phyloP scores from a whole-genome alignment of 2,113 vertebrate genomes.

The Meles meles region DNA sequence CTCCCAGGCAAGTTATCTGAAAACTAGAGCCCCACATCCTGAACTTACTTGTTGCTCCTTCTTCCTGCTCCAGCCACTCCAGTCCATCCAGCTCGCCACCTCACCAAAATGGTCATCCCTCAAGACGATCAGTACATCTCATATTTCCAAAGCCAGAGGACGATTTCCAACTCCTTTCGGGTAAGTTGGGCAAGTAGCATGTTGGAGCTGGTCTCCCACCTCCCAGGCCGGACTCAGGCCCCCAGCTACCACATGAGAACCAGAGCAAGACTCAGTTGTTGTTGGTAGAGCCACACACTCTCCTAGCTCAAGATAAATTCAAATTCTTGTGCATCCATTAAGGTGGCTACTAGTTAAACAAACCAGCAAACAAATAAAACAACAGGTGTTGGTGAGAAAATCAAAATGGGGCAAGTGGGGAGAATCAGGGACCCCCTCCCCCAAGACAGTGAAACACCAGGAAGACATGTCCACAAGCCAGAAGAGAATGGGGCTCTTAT shows the following conservation, averaged over 20 bases:
- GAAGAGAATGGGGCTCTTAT: not conserved
- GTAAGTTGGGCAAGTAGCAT: not conserved
- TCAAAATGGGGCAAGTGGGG: not conserved
- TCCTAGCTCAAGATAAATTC: not conserved
- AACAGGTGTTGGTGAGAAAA: not conserved
- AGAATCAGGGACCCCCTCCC: not conserved
- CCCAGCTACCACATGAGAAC: not conserved
- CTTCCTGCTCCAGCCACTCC: not conserved
- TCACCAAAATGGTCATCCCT: not conserved
- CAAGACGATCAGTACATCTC: not conserved
- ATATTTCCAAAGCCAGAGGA: not conserved
- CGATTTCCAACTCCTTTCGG: fast-evolving
- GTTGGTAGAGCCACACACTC: not conserved
- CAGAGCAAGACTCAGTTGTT: not conserved
- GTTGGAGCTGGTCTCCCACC: not conserved
- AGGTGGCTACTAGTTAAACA: not conserved
- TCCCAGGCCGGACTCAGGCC: too few relatives aligned
- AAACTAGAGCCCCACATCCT: not conserved
- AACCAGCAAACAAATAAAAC: not conserved
- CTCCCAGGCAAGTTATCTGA: not conserved
- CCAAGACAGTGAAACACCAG: not conserved
- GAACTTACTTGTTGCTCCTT: not conserved
- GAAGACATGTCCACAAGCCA: too few relatives aligned
- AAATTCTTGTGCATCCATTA: not conserved
- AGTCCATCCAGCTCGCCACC: not conserved